phyloP scores from a whole-genome alignment of 2,797 vertebrate species.

The Lithobates pipiens region DNA sequence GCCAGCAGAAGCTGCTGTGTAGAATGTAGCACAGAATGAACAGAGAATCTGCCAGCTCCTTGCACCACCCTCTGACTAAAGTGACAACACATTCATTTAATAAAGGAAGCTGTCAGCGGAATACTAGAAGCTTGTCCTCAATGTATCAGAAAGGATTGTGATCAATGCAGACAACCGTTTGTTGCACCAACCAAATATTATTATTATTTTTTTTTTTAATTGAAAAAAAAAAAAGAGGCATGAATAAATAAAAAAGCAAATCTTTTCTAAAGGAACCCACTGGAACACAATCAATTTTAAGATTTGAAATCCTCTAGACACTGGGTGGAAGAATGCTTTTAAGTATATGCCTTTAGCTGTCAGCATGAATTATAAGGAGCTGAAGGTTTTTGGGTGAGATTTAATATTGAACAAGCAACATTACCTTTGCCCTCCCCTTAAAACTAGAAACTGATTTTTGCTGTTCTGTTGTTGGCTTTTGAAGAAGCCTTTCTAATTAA shows the following conservation, averaged over 20 bases:
- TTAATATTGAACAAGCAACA: background rate
- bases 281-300: no score
- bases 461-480: background rate
- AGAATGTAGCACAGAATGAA: conserved; percentile 13
- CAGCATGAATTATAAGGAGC: background rate
- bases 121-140: background rate
- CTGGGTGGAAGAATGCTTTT: background rate
- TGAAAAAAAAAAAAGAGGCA: background rate
- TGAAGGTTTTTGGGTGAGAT: conserved; percentile 9
- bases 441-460: background rate
- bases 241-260: background rate
- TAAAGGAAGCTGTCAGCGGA: conserved; percentile 15
- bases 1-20: conserved; percentile 20
- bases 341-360: background rate
- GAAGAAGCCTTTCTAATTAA: conserved; percentile 29
- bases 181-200: background rate
- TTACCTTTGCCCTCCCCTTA: background rate
- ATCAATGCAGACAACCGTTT: background rate
- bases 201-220: background rate
- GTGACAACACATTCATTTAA: conserved; percentile 40
- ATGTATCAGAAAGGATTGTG: background rate
- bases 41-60: conserved; percentile 26
- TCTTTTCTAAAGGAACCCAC: background rate
- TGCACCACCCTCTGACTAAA: conserved; percentile 44
- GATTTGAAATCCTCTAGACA: background rate